phyloP scores from a whole-genome alignment of 1,140 invertebrate genomes.

The Drosophila repletoides region DNA sequence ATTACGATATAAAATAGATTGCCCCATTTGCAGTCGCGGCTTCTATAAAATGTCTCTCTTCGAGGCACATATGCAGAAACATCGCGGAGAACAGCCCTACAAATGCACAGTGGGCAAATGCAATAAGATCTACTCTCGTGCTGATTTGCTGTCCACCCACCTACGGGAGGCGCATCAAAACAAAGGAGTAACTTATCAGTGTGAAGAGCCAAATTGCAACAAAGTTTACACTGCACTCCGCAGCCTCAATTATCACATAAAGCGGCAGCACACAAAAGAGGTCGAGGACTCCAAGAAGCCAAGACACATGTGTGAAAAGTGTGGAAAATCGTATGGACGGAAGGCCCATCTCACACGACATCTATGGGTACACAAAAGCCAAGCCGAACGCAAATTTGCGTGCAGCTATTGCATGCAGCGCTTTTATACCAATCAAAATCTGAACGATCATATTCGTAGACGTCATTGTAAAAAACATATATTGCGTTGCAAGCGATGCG shows the following conservation, averaged over 20 bases:
- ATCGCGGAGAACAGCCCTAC: constrained; percentile 53
- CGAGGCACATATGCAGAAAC: constrained; percentile 59
- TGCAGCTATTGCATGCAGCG: constrained; percentile 37
- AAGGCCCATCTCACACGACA: constrained; percentile 51
- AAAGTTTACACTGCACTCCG: constrained; percentile 57
- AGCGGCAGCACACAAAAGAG: constrained; percentile 20
- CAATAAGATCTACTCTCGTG: constrained; percentile 40
- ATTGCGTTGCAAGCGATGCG: constrained; percentile 45
- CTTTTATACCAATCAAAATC: constrained; percentile 62
- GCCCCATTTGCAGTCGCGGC: constrained; percentile 46
- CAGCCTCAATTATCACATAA: constrained; percentile 62
- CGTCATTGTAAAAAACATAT: constrained; percentile 24
- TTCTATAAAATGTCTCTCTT: constrained; percentile 58
- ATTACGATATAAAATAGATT: constrained; percentile 44
- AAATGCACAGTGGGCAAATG: constrained; percentile 44
- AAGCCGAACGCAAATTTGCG: constrained; percentile 17
- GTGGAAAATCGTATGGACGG: constrained; percentile 52
- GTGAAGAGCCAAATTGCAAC: constrained; percentile 29
- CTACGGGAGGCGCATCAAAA: constrained; percentile 38
- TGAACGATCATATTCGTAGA: constrained; percentile 48
- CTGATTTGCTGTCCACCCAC: constrained; percentile 38
- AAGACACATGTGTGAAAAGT: constrained; percentile 49
- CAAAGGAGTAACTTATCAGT: constrained; percentile 23
- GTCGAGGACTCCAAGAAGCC: not conserved
- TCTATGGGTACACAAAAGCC: constrained; percentile 35